Evolutionary conservation across 2,797 vertebrate genomes (phyloP).

Genomic region (Agapornis canus): DNA sequence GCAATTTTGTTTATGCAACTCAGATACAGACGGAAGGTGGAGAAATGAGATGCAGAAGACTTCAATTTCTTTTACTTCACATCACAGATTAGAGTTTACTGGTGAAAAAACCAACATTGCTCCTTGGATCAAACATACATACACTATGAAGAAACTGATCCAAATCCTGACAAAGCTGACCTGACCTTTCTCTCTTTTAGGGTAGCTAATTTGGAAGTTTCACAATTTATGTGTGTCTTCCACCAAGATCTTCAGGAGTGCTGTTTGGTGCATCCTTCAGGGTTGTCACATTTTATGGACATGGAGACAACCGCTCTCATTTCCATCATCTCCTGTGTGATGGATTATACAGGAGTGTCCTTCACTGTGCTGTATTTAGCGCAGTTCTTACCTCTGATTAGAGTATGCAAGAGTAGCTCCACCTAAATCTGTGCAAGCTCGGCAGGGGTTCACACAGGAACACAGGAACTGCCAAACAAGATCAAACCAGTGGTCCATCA

Average conservation of each 20-base stretch:
- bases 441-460: background rate
- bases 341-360: conserved; percentile 5
- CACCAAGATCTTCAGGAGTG: background rate
- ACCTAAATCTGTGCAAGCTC: background rate
- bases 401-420: conserved; percentile 24
- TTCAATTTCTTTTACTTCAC: conserved; percentile 32
- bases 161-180: background rate
- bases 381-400: conserved; percentile 53
- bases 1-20: conserved; percentile 6
- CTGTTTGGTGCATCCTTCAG: background rate
- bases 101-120: background rate
- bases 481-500: conserved; percentile 47
- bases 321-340: background rate
- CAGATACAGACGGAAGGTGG: background rate
- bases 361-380: conserved; percentile 9
- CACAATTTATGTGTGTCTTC: background rate
- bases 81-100: background rate
- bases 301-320: background rate
- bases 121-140: background rate
- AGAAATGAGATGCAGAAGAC: background rate
- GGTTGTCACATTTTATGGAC: background rate
- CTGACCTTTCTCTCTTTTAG: background rate
- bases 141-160: background rate
- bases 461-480: background rate
- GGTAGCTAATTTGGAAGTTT: background rate